Evolutionary conservation across 2,888 invertebrate genomes (phyloP).

Genomic region (Alloplasta piceator): DNA sequence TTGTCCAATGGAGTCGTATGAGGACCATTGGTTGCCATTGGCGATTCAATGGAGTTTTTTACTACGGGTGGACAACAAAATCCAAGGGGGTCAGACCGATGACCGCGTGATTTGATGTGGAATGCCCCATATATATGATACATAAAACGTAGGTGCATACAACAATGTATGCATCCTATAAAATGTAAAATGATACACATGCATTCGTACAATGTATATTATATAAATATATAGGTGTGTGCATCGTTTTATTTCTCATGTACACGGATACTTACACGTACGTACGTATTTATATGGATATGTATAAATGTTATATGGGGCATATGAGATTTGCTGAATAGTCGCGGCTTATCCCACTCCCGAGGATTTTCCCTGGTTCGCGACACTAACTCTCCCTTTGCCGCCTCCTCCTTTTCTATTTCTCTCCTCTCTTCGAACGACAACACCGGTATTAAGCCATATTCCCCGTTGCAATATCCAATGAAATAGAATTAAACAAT

Average conservation of each 20-base stretch:
- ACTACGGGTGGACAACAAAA: too few species aligned
- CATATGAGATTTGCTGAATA: slow-evolving; percentile 63
- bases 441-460: slow-evolving; percentile 48
- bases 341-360: slow-evolving; percentile 60
- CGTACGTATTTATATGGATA: slow-evolving; percentile 14
- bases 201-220: slow-evolving; percentile 9
- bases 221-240: background rate
- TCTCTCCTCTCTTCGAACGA: slow-evolving; percentile 24
- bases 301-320: slow-evolving; percentile 49
- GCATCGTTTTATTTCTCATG: slow-evolving; percentile 14
- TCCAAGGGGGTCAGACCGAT: background rate
- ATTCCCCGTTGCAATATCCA: slow-evolving; percentile 23
- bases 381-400: slow-evolving; percentile 54
- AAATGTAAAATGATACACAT: slow-evolving; percentile 30
- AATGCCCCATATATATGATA: background rate
- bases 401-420: slow-evolving; percentile 7
- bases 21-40: too few species aligned
- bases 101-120: background rate
- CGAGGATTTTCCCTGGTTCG: slow-evolving; percentile 56
- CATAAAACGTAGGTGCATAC: slow-evolving; percentile 5
- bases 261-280: background rate
- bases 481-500: slow-evolving; percentile 60
- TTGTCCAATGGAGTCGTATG: too few species aligned
- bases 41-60: too few species aligned
- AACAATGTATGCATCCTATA: slow-evolving; percentile 12